Conservation (phyloP, 2,888 invertebrate genomes). For the Malthinus flaveolus region DNA sequence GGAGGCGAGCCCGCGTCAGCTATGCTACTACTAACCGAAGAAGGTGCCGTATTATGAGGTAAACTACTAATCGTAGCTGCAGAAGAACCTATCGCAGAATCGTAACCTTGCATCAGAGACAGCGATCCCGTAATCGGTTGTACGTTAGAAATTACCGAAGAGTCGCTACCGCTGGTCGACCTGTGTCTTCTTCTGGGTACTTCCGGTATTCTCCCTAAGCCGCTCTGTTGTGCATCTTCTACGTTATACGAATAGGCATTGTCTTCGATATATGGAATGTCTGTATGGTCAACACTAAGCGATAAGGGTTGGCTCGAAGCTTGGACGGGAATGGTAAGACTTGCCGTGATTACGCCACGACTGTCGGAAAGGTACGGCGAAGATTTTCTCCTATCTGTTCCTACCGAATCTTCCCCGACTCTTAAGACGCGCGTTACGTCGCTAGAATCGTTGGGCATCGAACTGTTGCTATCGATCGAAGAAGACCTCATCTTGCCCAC, state of each 20-base stretch:
- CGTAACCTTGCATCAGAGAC: slow-evolving; percentile 54
- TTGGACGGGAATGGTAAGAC: slow-evolving; percentile 72
- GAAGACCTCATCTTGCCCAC: slow-evolving; percentile 49
- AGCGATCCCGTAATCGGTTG: slow-evolving; percentile 54
- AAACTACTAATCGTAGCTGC: slow-evolving; percentile 60
- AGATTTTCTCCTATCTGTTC: slow-evolving; percentile 59
- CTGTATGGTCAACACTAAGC: slow-evolving; percentile 61
- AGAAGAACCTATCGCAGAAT: slow-evolving; percentile 70
- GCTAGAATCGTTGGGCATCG: slow-evolving; percentile 60
- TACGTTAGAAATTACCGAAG: slow-evolving; percentile 51
- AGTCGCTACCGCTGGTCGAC: slow-evolving; percentile 57
- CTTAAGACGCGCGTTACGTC: slow-evolving; percentile 53
- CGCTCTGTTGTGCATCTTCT: slow-evolving; percentile 48
- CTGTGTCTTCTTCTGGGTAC: slow-evolving; percentile 55
- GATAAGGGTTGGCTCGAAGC: slow-evolving; percentile 44
- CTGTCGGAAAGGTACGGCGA: slow-evolving; percentile 62
- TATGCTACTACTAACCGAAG: slow-evolving; percentile 47
- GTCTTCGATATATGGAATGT: slow-evolving; percentile 73
- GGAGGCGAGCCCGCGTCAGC: slow-evolving; percentile 57
- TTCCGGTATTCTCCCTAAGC: slow-evolving; percentile 48
- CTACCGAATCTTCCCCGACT: slow-evolving; percentile 36
- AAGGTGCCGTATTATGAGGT: slow-evolving; percentile 53
- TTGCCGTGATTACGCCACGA: slow-evolving; percentile 74
- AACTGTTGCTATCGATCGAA: slow-evolving; percentile 51
- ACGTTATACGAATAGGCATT: slow-evolving; percentile 44